phyloP scores from a whole-genome alignment of 2,888 invertebrate species.

The Uropetala carovei region DNA sequence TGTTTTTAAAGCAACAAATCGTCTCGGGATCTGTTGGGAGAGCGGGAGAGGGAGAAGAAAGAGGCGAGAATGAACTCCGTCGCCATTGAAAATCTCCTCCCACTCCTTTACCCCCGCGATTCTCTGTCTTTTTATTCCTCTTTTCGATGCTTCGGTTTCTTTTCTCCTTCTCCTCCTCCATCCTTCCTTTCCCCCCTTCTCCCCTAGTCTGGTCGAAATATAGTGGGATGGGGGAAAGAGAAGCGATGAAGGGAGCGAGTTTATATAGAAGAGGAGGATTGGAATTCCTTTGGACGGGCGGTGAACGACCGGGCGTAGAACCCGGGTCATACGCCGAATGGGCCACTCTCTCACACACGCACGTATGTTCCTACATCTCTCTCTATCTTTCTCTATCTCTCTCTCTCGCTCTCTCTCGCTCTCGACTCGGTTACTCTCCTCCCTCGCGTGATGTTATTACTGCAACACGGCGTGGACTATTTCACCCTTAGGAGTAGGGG shows the following conservation, averaged over 20 bases:
- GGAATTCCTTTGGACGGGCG: slow-evolving; percentile 52
- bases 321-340: slow-evolving; percentile 30
- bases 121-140: slow-evolving; percentile 44
- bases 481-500: no score
- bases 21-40: no score
- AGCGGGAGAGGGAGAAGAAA: background rate
- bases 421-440: no score
- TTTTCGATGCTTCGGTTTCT: slow-evolving; percentile 51
- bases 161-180: slow-evolving; percentile 49
- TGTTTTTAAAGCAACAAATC: no score
- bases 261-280: background rate
- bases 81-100: slow-evolving; percentile 40
- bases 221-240: background rate
- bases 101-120: slow-evolving; percentile 47
- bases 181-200: slow-evolving; percentile 40
- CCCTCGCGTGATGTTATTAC: no score
- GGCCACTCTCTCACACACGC: background rate
- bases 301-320: slow-evolving; percentile 62
- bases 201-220: background rate
- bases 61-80: background rate
- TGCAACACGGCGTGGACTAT: no score
- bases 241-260: background rate
- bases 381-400: background rate
- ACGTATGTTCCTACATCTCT: background rate
- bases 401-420: background rate